A percentile compares a stretch with the other conserved stretches of the same genome.
Evolutionary conservation across 2,888 invertebrate genomes (phyloP).

Genomic region (Yponomeuta sedellus): DNA sequence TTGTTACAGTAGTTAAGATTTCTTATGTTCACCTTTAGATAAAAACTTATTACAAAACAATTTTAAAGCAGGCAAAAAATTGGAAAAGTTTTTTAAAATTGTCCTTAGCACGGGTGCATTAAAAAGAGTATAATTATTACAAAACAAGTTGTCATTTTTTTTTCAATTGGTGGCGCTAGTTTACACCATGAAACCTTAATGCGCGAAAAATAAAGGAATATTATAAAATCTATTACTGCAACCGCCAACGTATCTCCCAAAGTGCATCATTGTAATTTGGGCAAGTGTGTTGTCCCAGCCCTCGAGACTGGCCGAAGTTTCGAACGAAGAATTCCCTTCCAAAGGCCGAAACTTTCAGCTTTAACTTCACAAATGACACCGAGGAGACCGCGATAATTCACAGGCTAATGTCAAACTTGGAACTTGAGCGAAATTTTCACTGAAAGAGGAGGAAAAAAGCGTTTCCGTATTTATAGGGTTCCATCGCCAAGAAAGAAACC

Average conservation of each 20-base stretch:
- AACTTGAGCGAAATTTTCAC: constrained; percentile 64
- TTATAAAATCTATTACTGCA: too few species aligned
- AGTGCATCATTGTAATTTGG: constrained; percentile 16
- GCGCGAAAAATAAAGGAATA: too few species aligned
- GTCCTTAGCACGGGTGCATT: too few species aligned
- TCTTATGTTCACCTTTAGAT: too few species aligned
- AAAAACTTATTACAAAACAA: too few species aligned
- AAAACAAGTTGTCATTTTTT: too few species aligned
- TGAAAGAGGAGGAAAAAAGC: constrained; percentile 41
- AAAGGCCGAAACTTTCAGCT: constrained; percentile 44
- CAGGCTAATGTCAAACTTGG: constrained; percentile 69
- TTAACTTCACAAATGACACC: constrained; percentile 71
- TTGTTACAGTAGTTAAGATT: too few species aligned
- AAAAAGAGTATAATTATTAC: too few species aligned
- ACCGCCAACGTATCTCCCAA: not conserved
- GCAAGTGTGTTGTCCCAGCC: constrained; percentile 28
- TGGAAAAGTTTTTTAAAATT: too few species aligned
- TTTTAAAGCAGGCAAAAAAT: too few species aligned
- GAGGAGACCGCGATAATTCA: constrained; percentile 69
- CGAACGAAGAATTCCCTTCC: constrained; percentile 44
- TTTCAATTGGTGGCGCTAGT: too few species aligned
- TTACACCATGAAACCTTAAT: too few species aligned
- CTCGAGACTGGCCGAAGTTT: constrained; percentile 38
- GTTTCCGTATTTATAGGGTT: constrained; percentile 30
- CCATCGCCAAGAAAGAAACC: not conserved